A percentile compares a stretch with the other conserved stretches of the same genome.
Conservation (phyloP, 2,113 vertebrate genomes). For the Oceanites oceanicus region DNA sequence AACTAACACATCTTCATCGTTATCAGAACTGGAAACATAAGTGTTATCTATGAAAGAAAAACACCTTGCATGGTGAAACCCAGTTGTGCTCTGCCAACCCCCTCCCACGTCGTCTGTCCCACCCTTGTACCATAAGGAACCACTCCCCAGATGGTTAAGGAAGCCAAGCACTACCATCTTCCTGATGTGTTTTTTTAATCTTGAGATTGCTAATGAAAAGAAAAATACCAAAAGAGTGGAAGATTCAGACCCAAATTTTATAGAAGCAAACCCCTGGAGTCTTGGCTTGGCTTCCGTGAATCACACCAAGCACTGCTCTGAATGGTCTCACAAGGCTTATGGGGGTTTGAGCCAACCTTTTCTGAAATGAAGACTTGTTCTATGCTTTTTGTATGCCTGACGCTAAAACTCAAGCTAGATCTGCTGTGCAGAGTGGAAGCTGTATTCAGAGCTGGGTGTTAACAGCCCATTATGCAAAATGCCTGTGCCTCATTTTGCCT, state of each 20-base stretch:
- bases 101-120: background rate
- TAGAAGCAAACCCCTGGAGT: background rate
- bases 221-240: background rate
- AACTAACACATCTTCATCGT: constrained; percentile 89
- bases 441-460: background rate
- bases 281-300: rapidly evolving
- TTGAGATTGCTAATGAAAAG: background rate
- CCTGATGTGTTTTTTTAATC: rapidly evolving
- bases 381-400: background rate
- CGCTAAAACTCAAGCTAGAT: background rate
- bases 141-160: no score
- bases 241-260: background rate
- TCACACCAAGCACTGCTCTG: background rate
- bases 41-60: constrained; percentile 83
- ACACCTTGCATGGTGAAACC: background rate
- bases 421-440: background rate
- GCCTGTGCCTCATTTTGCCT: background rate
- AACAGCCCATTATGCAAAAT: background rate
- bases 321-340: background rate
- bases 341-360: background rate
- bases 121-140: background rate
- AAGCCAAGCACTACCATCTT: background rate
- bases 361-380: background rate
- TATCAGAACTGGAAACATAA: constrained; percentile 90
- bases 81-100: background rate